These are phyloP conservation scores for Scomber scombrus DNA, from an alignment of 2,113 vertebrate species.

Conservation along the genomic window DNA sequence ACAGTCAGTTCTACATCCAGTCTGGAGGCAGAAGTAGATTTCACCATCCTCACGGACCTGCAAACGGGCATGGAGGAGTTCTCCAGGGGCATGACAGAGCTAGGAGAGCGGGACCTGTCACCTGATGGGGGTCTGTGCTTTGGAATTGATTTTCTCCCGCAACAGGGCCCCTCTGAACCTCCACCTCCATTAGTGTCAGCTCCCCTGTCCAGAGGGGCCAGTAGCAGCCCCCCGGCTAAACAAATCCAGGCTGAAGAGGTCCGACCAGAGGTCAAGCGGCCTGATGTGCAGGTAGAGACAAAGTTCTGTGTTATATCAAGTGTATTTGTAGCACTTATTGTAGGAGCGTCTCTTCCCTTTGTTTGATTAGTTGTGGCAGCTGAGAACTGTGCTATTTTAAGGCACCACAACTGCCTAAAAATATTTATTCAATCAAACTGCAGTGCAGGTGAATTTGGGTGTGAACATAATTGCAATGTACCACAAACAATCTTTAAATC, in stretches of 20 bases:
- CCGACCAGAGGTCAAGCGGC: constrained; percentile 69
- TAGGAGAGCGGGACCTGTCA: constrained; percentile 88
- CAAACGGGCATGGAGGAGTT: constrained; percentile 96
- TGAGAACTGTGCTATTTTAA: constrained; percentile 14
- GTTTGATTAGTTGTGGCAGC: neutral
- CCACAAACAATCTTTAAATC: neutral
- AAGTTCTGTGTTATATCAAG: neutral
- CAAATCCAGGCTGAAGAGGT: constrained; percentile 67
- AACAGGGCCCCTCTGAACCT: constrained; percentile 60
- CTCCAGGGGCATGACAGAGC: constrained; percentile 93
- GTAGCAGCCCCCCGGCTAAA: constrained; percentile 75
- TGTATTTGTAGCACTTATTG: neutral
- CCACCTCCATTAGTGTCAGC: constrained; percentile 62
- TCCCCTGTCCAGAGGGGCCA: constrained; percentile 57
- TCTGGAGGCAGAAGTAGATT: constrained; percentile 96
- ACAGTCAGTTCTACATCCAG: constrained; percentile 97
- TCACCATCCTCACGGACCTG: constrained; percentile 96
- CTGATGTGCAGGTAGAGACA: constrained; percentile 74
- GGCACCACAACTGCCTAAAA: constrained; percentile 3
- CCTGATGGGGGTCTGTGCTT: constrained; percentile 89
- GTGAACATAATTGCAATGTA: neutral
- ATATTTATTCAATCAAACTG: neutral
- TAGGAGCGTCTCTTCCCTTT: neutral
- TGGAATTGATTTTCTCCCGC: constrained; percentile 77
- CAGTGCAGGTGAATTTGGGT: neutral